A percentile compares a stretch with the other conserved stretches of the same genome.
These are phyloP conservation scores for Antheraea assamensis DNA, from an alignment of 2,888 invertebrate genomes.

Conservation along the genomic window DNA sequence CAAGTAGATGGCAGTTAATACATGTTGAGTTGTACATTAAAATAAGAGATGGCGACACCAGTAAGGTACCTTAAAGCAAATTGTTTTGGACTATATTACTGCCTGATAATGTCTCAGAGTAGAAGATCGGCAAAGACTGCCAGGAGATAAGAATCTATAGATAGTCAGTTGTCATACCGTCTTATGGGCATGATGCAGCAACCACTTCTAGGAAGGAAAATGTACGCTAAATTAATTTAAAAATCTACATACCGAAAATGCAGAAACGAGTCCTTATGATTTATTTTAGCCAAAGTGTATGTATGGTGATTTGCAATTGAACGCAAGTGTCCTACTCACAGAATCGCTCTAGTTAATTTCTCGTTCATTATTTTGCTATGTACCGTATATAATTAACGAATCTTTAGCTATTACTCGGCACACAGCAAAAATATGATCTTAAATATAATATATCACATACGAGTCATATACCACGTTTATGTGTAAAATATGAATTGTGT, in stretches of 20 bases:
- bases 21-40: background rate
- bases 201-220: background rate
- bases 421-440: no score
- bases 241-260: background rate
- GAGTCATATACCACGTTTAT: no score
- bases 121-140: background rate
- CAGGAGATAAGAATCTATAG: background rate
- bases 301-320: background rate
- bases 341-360: background rate
- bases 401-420: no score
- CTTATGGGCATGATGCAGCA: background rate
- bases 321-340: background rate
- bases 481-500: no score
- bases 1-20: constrained; percentile 1
- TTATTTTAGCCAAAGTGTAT: background rate
- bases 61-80: background rate
- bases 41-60: background rate
- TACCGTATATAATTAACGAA: no score
- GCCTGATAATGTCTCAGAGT: no score
- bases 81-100: background rate
- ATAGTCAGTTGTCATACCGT: background rate
- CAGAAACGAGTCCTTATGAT: no score
- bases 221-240: background rate
- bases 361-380: background rate
- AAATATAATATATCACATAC: no score